phyloP scores from a whole-genome alignment of 2,797 vertebrate genomes.

The Calcarius lapponicus region DNA sequence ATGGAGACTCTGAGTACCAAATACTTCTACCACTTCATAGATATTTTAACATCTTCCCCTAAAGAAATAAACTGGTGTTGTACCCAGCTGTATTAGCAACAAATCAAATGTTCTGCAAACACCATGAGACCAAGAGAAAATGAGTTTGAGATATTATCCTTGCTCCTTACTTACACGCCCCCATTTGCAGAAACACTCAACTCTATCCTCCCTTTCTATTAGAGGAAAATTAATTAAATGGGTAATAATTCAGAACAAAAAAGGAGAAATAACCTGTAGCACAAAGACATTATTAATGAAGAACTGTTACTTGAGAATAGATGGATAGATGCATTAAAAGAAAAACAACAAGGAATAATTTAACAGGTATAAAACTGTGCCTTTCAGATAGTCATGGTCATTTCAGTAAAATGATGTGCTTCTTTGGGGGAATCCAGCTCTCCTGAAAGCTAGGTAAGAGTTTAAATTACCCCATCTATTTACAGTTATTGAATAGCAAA shows the following conservation, averaged over 20 bases:
- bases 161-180: not conserved
- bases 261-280: not conserved
- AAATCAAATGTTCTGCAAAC: constrained; percentile 1
- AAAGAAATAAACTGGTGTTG: not conserved
- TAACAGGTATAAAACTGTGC: not conserved
- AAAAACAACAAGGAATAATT: not conserved
- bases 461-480: constrained; percentile 17
- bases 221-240: constrained; percentile 56
- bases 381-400: not conserved
- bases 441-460: not conserved
- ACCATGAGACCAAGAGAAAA: not conserved
- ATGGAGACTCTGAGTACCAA: not conserved
- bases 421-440: not conserved
- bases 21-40: not conserved
- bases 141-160: constrained; percentile 16
- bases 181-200: not conserved
- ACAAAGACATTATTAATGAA: constrained; percentile 3
- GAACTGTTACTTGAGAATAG: not conserved
- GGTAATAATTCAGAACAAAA: constrained; percentile 26
- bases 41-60: not conserved
- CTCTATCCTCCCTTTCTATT: constrained; percentile 39
- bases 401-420: not conserved
- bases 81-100: not conserved
- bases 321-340: not conserved
- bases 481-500: not conserved